phyloP scores from a whole-genome alignment of 2,888 invertebrate species.

The Nephrotoma guestfalica region DNA sequence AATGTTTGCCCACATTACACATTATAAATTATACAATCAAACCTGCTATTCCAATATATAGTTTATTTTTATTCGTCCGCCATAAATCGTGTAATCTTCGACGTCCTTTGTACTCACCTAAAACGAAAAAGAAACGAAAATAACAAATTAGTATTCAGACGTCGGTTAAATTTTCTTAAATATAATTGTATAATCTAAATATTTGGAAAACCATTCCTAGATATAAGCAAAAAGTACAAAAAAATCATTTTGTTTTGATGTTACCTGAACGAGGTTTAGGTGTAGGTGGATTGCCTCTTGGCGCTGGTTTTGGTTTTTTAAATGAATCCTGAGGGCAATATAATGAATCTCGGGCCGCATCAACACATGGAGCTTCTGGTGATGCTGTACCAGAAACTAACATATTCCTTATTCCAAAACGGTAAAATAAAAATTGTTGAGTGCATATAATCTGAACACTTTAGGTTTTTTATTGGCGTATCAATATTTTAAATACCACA shows the following conservation, averaged over 20 bases:
- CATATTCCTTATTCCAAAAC: not conserved
- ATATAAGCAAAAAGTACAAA: not conserved
- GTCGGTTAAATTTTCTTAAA: not conserved
- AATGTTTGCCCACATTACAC: not conserved
- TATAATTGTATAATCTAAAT: not conserved
- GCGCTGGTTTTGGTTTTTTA: conserved; percentile 26
- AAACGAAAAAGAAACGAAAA: conserved; percentile 22
- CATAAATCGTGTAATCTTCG: conserved; percentile 31
- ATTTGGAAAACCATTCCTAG: not conserved
- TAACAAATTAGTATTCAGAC: not conserved
- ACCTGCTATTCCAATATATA: not conserved
- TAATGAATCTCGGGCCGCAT: conserved; percentile 30
- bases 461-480: not conserved
- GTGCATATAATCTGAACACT: not conserved
- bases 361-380: conserved; percentile 22
- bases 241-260: not conserved
- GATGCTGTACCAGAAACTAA: conserved; percentile 11
- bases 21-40: not conserved
- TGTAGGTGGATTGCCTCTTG: conserved; percentile 27
- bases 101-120: conserved; percentile 20
- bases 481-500: not conserved
- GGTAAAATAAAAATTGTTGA: not conserved
- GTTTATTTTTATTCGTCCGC: conserved; percentile 11
- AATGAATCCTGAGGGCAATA: conserved; percentile 25
- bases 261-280: conserved; percentile 32